A percentile compares a stretch with the other conserved stretches of the same genome.
These are phyloP conservation scores for Volucella inflata DNA, from an alignment of 2,888 invertebrate genomes.

Conservation along the genomic window DNA sequence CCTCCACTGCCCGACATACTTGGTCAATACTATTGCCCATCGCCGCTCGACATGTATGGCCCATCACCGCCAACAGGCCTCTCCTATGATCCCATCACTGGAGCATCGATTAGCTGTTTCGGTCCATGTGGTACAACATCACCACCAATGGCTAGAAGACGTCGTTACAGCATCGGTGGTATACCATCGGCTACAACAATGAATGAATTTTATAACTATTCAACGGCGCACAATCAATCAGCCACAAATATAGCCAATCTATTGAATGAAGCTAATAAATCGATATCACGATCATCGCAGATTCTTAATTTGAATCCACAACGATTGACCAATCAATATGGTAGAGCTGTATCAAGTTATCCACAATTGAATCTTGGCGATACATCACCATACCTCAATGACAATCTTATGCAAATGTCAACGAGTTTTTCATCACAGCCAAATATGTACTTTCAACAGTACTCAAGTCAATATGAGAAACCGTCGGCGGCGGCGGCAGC, in stretches of 20 bases:
- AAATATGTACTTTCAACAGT: slow-evolving; percentile 83
- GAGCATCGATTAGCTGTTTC: slow-evolving; percentile 71
- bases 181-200: slow-evolving; percentile 83
- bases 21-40: slow-evolving; percentile 81
- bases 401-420: slow-evolving; percentile 83
- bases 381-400: slow-evolving; percentile 82
- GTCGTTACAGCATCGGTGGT: slow-evolving; percentile 84
- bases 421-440: slow-evolving; percentile 83
- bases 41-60: slow-evolving; percentile 80
- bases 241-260: slow-evolving; percentile 83
- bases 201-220: slow-evolving; percentile 82
- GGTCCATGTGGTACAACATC: slow-evolving; percentile 78
- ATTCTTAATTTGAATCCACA: slow-evolving; percentile 82
- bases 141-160: slow-evolving; percentile 80
- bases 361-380: slow-evolving; percentile 82
- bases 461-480: slow-evolving; percentile 77
- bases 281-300: slow-evolving; percentile 83
- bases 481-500: slow-evolving; percentile 72
- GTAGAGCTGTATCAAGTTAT: slow-evolving; percentile 82
- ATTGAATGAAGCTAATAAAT: slow-evolving; percentile 83
- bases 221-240: slow-evolving; percentile 81
- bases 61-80: slow-evolving; percentile 78
- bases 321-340: slow-evolving; percentile 81
- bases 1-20: slow-evolving; percentile 84
- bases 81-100: slow-evolving; percentile 79